A percentile compares a stretch with the other conserved stretches of the same genome.
Evolutionary conservation across 1,140 invertebrate species (phyloP).

Genomic region (Drosophila prosaltans): DNA sequence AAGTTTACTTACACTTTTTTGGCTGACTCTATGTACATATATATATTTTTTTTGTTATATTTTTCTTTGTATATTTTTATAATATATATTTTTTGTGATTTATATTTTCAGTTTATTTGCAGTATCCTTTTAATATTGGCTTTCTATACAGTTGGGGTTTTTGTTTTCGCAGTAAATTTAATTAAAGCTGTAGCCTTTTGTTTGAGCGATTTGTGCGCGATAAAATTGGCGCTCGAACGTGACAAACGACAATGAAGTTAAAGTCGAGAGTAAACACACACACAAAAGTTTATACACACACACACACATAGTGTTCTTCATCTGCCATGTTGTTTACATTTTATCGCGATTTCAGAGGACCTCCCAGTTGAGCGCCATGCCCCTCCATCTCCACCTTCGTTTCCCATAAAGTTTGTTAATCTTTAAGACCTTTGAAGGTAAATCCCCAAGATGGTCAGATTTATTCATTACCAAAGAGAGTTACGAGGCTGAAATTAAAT

Average conservation of each 20-base stretch:
- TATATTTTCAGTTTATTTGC: too few species aligned
- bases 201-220: constrained; percentile 54
- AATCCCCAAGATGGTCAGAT: constrained; percentile 54
- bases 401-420: neutral
- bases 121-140: too few species aligned
- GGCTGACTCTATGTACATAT: too few species aligned
- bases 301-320: too few species aligned
- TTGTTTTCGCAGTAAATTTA: constrained; percentile 42
- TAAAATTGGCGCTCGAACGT: constrained; percentile 71
- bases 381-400: neutral
- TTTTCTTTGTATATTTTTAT: too few species aligned
- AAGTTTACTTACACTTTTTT: too few species aligned
- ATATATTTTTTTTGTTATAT: too few species aligned
- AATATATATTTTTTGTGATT: too few species aligned
- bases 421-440: constrained; percentile 1
- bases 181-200: constrained; percentile 48
- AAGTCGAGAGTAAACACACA: constrained; percentile 62
- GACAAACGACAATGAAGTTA: constrained; percentile 60
- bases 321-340: constrained; percentile 18
- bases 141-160: neutral
- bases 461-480: constrained; percentile 46
- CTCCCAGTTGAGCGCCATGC: neutral
- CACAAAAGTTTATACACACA: neutral
- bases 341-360: constrained; percentile 12
- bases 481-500: constrained; percentile 41